Base-by-base conservation (phyloP, 2,888 invertebrate species). In the Mimumesa dahlbomi region DNA sequence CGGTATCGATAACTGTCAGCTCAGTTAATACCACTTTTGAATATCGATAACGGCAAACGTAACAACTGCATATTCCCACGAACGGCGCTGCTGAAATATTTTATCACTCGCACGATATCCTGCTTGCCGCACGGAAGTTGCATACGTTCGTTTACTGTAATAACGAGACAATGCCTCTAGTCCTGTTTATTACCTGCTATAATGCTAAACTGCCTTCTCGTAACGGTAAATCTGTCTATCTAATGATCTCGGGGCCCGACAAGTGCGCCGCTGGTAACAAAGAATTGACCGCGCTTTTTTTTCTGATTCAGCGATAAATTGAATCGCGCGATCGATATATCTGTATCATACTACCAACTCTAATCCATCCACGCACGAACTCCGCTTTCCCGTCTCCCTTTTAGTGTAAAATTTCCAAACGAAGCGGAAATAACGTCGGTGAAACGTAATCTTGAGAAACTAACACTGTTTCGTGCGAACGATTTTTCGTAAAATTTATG, bases 51-150 rank as follows among this genome's bases (percentile, higher is more conserved):
- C 49, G 48, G 38, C 13, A 53, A 66, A 62, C 70, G 74, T 70
- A 73, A 77, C 76, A 74, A 77, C 76, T 76, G 77, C 77, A 70
- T 61, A 76, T 77, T 70, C 74, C 66, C 74, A 70, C 74, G 62
- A 54, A 59, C 25, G 18, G 31, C 18, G 2, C 16, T 22, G 46
- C 14, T 64, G 64, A 69, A 42, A 34, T 63, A 62, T 63, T 54
- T 70, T 76, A 77, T 76, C 76, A 50, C 49, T 29, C 40, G 38
- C 59, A 53, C 61, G 52, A 43, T 7, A 48, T 18, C 45, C 36
- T 21, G 34, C 45, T 21, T 31, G 19, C 54, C 49, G 50, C 66
- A 66, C 74, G 77, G 57, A 76, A 73, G 62, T 77, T 36, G 66
- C 61, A 21, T 49, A 43, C 65, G 57, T 58, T 13, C 52, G 58